Conservation (phyloP, 2,797 vertebrate genomes). For the Carcharodon carcharias region DNA sequence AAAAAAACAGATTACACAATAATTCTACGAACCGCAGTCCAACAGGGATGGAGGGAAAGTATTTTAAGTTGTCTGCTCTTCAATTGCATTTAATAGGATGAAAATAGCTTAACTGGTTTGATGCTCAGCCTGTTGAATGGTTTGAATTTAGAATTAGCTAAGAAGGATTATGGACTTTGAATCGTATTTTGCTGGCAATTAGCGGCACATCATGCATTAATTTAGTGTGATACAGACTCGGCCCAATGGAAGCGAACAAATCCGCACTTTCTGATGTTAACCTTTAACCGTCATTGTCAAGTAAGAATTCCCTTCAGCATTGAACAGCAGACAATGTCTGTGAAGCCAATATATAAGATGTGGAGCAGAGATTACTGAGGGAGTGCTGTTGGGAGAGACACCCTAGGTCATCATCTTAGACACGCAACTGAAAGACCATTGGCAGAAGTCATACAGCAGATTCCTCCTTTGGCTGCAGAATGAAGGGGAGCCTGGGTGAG, state of each 20-base stretch:
- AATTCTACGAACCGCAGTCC: conserved; percentile 29
- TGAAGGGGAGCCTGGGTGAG: background rate
- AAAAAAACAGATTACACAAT: conserved; percentile 24
- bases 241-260: background rate
- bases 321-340: background rate
- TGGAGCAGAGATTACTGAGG: background rate
- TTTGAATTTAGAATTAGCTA: background rate
- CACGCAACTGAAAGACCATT: background rate
- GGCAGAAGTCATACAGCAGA: background rate
- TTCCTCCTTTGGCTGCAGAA: background rate
- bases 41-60: background rate
- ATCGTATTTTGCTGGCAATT: conserved; percentile 23
- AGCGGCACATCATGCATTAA: conserved; percentile 3
- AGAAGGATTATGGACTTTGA: background rate
- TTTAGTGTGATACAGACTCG: background rate
- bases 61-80: background rate
- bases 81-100: conserved; percentile 17
- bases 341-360: background rate
- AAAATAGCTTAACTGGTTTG: conserved; percentile 12
- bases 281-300: background rate
- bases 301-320: background rate
- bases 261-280: background rate
- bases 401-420: background rate
- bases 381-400: background rate
- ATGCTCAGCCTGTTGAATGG: background rate